Evolutionary conservation across 2,888 invertebrate genomes (phyloP), one percentile per base, ranked within the genome.

Genomic region (Hirtodrosophila histrioides): DNA sequence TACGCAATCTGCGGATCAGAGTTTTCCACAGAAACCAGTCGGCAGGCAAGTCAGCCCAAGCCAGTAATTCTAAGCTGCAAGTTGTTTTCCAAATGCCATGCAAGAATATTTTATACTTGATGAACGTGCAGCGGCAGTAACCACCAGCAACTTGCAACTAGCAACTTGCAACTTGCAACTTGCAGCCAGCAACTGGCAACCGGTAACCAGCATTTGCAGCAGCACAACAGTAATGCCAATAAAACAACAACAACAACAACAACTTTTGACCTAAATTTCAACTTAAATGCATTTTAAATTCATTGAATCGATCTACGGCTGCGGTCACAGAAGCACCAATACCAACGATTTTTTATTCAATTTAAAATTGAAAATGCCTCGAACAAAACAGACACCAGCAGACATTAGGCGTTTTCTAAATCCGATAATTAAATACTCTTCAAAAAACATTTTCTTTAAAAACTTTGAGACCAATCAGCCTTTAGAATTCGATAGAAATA

Each of bases 241-340:
- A 73, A 72, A 64, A 71, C 53, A 65, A 48, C 76, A 64, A 39
- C 54, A 60, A 48, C 74, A 68, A 58, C 27, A 48, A 43, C 45
- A 64, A 78, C 72, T 77, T 79, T 72, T 82, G 84, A 82, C 82
- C 82, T 73, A 82, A 83, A 82, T 82, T 83, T 83, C 84, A 83
- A 81, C 66, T 83, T 83, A 82, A 82, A 82, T 83, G 81, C 79
- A 81, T 83, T 82, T 82, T 81, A 85, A 81, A 85, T 85, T 84
- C 85, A 84, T 85, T 84, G 84, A 77, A 84, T 84, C 85, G 81
- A 83, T 84, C 82, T 76, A 65, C 72, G 61, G 62, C 71, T 50
- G 58, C 58, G 60, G 63, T 70, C 62, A 67, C 70, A 67, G 70
- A 67, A 74, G 67, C 72, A 35, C 62, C 69, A 46, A 40, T 58